Evolutionary conservation across 2,797 vertebrate genomes (phyloP).

Genomic region (Eulemur mongoz): DNA sequence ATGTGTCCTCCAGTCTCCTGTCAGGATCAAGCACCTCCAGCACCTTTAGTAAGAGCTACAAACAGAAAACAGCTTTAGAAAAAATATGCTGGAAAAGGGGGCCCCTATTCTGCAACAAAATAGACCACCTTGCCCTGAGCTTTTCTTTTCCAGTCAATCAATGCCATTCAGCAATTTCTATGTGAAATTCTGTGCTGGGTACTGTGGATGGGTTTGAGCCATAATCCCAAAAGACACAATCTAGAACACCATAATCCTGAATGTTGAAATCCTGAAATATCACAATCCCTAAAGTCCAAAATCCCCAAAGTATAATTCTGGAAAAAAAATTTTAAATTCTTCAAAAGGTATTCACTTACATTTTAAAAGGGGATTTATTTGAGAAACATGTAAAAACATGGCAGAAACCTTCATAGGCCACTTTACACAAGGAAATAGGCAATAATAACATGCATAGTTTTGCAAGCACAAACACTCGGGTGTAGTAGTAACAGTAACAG

Average conservation of each 20-base stretch:
- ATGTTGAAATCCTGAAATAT: not conserved
- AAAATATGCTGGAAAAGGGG: not conserved
- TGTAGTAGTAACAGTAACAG: not conserved
- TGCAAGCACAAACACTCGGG: not conserved
- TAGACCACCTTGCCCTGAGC: not conserved
- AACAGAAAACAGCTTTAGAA: not conserved
- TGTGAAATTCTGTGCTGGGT: not conserved
- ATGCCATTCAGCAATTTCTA: rapidly evolving
- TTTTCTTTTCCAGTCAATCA: not conserved
- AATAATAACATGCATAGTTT: not conserved
- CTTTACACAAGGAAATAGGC: not conserved
- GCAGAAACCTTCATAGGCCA: not conserved
- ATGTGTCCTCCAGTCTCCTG: conserved; percentile 68
- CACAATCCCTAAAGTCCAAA: not conserved
- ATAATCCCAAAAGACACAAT: not conserved
- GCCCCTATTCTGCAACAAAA: not conserved
- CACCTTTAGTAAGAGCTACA: conserved; percentile 87
- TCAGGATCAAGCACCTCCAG: conserved; percentile 86
- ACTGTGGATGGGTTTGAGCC: not conserved
- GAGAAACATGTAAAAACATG: not conserved
- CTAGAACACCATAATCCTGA: not conserved
- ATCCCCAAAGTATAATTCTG: not conserved
- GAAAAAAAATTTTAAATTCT: not conserved
- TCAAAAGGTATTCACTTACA: not conserved
- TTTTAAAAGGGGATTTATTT: not conserved